Base-by-base conservation (phyloP, 1,140 invertebrate genomes). In the Drosophila elegans region DNA sequence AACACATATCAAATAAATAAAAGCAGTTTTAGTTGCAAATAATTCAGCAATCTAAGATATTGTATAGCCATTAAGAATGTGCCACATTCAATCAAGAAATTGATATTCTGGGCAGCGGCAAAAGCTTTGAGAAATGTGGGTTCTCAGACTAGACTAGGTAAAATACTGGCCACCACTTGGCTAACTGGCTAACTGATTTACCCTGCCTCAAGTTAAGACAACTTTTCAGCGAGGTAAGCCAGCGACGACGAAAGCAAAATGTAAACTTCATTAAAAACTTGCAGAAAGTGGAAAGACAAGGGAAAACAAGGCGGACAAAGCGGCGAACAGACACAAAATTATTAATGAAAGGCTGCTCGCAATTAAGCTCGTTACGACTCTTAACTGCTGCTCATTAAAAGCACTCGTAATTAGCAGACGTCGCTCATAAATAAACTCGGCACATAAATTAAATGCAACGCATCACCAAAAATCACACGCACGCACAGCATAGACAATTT, bases 211-310 rank as follows among this genome's bases (percentile, higher is more conserved):
- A 34, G 36, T 36, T 66, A 16, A 16, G 29, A 44, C 32, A 27
- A 51, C 59, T 51, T 63, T 63, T 34, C 10, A 34, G 16, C 13
- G 34, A 69, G 64, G 64, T 56, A 56, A 71, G 34, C 49, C 29
- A 48, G 73, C 72, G 62, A 66, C 72, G 62, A 66, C 51, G 49
- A 67, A 57, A 48, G 62, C 57, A 60, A 54, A 78, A 66, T 71
- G 81, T 80, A 86, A 85, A 86, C 83, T 86, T 86, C 83, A 86
- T 86, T 86, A 88, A 86, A 52, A 82, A 82, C 68, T 74, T 82
- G 82, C 83, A 78, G 63, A 67, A 59, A 76, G 67, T 53, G 49
- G 10, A 21, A 21, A 51, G 67, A 45, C 67, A 72, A 53, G 38
- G 34, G 39, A 59, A 60, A 49, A 36, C 41, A 16, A 13, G 45